A percentile compares a stretch with the other conserved stretches of the same genome.
These are phyloP conservation scores for Ips typographus DNA, from an alignment of 1,140 invertebrate genomes.

Conservation along the genomic window DNA sequence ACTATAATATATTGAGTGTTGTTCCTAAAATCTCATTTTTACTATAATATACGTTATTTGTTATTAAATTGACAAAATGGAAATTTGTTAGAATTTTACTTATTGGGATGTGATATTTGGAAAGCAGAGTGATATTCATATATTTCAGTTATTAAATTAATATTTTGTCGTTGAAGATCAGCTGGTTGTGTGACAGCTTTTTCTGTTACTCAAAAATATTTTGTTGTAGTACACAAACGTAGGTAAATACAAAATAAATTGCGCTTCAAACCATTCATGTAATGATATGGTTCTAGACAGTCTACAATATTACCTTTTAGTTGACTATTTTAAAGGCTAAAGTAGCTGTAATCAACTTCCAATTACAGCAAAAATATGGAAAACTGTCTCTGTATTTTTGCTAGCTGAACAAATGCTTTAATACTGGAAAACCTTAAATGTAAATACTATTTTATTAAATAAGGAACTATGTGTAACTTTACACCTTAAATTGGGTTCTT, in stretches of 20 bases:
- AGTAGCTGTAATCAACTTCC: neutral
- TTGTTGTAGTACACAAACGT: neutral
- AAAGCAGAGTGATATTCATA: no score
- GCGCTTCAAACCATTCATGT: neutral
- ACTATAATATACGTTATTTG: no score
- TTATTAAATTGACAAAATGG: no score
- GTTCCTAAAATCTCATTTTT: no score
- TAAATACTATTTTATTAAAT: constrained; percentile 22
- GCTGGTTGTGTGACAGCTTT: no score
- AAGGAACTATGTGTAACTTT: neutral
- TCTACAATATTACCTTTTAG: neutral
- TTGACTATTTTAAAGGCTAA: neutral
- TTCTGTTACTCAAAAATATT: no score
- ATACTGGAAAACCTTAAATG: constrained; percentile 9
- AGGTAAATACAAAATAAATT: neutral
- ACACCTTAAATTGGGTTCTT: constrained; percentile 31
- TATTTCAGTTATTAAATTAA: no score
- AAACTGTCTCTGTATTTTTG: constrained; percentile 4
- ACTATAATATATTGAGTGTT: no score
- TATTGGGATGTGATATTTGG: no score
- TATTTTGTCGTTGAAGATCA: no score
- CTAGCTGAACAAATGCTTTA: constrained; percentile 32
- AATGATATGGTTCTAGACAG: neutral
- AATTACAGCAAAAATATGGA: constrained; percentile 4
- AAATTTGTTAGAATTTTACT: no score